Conservation (phyloP, 2,888 invertebrate species). For the Diplolepis rosae region DNA sequence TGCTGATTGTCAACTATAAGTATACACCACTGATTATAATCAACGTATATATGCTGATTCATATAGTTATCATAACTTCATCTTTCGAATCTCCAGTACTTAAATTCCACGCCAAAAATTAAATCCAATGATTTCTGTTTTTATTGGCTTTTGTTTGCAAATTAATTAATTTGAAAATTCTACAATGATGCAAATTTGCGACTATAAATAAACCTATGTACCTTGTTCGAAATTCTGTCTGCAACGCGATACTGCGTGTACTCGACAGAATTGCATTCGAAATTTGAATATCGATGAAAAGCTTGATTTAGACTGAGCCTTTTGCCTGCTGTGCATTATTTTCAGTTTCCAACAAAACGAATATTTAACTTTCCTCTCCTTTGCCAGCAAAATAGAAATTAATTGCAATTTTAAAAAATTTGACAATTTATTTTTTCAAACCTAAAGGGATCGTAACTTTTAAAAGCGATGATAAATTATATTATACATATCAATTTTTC, state of each 20-base stretch:
- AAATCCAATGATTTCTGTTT: not conserved
- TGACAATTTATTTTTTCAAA: not conserved
- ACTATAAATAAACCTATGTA: not conserved
- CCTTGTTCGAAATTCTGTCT: not conserved
- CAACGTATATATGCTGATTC: too few relatives aligned
- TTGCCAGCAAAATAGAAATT: not conserved
- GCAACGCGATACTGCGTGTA: not conserved
- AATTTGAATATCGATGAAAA: constrained; percentile 1
- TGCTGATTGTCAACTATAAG: too few relatives aligned
- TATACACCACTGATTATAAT: too few relatives aligned
- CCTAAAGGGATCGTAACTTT: not conserved
- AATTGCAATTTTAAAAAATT: not conserved
- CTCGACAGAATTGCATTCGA: not conserved
- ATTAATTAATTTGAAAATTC: not conserved
- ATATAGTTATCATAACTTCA: too few relatives aligned
- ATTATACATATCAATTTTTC: not conserved
- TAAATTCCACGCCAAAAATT: not conserved
- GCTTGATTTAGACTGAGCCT: not conserved
- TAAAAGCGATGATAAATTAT: not conserved
- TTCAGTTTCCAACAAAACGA: not conserved
- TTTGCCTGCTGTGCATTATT: not conserved
- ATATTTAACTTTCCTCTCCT: not conserved
- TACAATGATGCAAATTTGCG: not conserved
- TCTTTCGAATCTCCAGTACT: not conserved
- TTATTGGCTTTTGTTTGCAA: not conserved